Evolutionary conservation across 2,113 vertebrate genomes (phyloP).

Genomic region (Globicephala melas): DNA sequence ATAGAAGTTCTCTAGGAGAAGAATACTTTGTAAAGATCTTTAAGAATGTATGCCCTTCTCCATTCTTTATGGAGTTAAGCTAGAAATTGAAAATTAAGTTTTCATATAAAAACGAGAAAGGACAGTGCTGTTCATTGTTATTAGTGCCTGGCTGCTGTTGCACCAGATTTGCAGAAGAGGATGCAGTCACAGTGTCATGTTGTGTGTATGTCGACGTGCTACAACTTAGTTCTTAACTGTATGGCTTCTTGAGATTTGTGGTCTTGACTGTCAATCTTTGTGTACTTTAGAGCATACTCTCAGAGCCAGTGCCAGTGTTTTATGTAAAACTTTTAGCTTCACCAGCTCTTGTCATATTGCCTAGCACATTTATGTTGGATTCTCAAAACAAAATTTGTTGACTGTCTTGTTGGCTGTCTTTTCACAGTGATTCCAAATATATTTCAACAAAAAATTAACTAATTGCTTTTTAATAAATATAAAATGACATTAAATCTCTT

Average conservation of each 20-base stretch:
- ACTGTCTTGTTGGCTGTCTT: slow-evolving; percentile 1
- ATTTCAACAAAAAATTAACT: not conserved
- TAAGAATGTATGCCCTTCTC: not conserved
- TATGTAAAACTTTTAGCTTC: not conserved
- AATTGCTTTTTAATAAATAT: not conserved
- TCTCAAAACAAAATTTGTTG: not conserved
- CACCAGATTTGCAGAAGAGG: not conserved
- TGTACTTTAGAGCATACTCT: not conserved
- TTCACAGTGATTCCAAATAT: not conserved
- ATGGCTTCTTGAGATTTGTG: not conserved
- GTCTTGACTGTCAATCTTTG: not conserved
- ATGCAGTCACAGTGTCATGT: not conserved
- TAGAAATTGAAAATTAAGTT: slow-evolving; percentile 27
- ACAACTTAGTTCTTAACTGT: not conserved
- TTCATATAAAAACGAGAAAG: slow-evolving; percentile 13
- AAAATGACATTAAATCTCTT: not conserved
- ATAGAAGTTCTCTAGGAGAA: not conserved
- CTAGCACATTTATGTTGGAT: not conserved
- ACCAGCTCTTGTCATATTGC: not conserved
- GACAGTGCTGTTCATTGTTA: not conserved
- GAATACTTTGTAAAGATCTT: not conserved
- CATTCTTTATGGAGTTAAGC: not conserved
- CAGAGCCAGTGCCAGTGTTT: not conserved
- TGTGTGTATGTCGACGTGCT: not conserved
- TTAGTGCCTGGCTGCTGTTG: not conserved